Conservation (phyloP, 2,797 vertebrate species). For the Pangasius larnaudii region DNA sequence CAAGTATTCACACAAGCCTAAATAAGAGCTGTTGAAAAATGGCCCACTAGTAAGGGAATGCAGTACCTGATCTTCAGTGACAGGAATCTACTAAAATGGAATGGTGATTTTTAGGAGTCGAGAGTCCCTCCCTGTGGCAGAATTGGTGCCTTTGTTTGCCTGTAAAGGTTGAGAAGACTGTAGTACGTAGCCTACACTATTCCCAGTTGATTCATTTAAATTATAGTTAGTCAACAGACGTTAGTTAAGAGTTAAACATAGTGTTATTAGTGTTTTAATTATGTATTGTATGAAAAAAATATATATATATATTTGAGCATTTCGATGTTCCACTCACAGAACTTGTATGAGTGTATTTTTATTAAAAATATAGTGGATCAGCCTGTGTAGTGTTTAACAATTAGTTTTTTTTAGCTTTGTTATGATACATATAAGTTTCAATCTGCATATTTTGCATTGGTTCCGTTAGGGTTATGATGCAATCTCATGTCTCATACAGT, state of each 20-base stretch:
- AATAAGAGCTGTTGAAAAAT: constrained; percentile 79
- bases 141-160: background rate
- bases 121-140: constrained; percentile 35
- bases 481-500: constrained; percentile 7
- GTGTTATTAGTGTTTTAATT: background rate
- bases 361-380: background rate
- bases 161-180: background rate
- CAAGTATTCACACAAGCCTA: constrained; percentile 75
- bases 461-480: background rate
- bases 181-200: background rate
- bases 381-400: background rate
- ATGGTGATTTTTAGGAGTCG: constrained; percentile 58
- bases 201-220: background rate
- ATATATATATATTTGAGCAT: background rate
- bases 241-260: background rate
- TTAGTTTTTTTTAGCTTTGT: background rate
- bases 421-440: background rate
- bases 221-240: background rate
- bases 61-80: constrained; percentile 55
- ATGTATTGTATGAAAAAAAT: background rate
- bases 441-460: constrained; percentile 11
- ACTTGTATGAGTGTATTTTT: background rate
- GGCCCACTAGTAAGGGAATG: constrained; percentile 66
- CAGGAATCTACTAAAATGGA: constrained; percentile 64
- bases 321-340: background rate